Evolutionary conservation across 53 echinoderm and acorn worm species (phyloP).

Genomic region (Mesocentrotus franciscanus): DNA sequence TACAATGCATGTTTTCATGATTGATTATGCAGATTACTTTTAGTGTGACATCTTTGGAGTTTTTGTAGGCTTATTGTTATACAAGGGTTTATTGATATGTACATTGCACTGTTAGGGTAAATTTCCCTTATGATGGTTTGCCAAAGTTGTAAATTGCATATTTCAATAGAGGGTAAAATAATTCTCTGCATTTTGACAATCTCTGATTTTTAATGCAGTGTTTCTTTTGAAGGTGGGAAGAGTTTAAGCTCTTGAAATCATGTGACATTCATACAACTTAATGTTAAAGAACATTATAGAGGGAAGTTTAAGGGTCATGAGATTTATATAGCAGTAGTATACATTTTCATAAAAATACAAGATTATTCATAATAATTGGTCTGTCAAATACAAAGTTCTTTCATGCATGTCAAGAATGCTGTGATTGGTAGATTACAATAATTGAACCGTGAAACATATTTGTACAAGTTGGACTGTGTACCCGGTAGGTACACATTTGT

Average conservation of each 20-base stretch:
- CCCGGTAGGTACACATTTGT: background rate
- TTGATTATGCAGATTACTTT: too few species aligned
- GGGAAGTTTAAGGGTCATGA: background rate
- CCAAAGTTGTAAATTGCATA: background rate
- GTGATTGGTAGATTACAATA: background rate
- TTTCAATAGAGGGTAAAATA: background rate
- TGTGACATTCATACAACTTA: background rate
- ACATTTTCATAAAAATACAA: background rate
- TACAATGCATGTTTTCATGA: too few species aligned
- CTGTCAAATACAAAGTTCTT: background rate
- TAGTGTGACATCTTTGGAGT: too few species aligned
- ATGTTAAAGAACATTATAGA: background rate
- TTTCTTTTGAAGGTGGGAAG: background rate
- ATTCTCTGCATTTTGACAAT: background rate
- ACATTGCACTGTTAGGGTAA: background rate
- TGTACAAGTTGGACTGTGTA: background rate
- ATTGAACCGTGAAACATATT: background rate
- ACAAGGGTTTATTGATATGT: background rate
- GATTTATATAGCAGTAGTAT: background rate
- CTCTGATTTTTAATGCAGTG: background rate
- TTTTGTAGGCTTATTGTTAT: too few species aligned
- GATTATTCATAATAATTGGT: background rate
- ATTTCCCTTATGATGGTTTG: background rate
- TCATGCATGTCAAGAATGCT: too few species aligned
- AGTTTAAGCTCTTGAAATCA: background rate